Evolutionary conservation across 2,113 vertebrate species (phyloP).

Genomic region (Grallaria varia): DNA sequence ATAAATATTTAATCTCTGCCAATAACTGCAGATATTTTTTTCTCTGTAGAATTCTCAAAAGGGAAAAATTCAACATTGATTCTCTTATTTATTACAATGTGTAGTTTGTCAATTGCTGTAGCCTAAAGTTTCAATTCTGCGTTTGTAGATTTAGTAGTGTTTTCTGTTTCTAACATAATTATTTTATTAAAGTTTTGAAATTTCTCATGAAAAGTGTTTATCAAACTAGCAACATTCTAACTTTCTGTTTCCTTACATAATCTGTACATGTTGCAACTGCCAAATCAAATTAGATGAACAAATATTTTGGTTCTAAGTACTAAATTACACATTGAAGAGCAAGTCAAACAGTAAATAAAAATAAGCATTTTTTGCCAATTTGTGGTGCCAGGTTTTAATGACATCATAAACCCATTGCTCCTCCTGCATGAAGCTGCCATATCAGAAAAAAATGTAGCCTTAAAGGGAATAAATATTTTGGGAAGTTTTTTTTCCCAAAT

Average conservation of each 20-base stretch:
- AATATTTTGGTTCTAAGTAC: neutral
- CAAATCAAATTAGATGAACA: neutral
- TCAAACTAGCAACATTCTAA: neutral
- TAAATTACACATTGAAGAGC: neutral
- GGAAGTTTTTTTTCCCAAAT: neutral
- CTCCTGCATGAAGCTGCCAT: neutral
- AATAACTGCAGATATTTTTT: neutral
- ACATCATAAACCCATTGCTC: neutral
- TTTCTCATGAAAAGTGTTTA: neutral
- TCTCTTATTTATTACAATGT: neutral
- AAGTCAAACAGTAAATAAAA: slow-evolving; percentile 11
- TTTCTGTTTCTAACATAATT: neutral
- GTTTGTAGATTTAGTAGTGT: neutral
- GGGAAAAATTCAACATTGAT: neutral
- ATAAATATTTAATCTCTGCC: neutral
- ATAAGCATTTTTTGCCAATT: neutral
- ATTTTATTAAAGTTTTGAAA: neutral
- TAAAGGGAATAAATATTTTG: neutral
- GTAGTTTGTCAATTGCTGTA: neutral
- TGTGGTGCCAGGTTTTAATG: neutral
- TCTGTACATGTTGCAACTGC: neutral
- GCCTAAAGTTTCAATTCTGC: neutral
- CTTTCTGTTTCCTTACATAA: neutral
- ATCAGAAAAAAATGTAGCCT: neutral
- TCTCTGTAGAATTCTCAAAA: neutral